Evolutionary conservation across 2,797 vertebrate species (phyloP), one percentile per base, ranked within the genome.

Genomic region (Percopsis omiscomaycus): DNA sequence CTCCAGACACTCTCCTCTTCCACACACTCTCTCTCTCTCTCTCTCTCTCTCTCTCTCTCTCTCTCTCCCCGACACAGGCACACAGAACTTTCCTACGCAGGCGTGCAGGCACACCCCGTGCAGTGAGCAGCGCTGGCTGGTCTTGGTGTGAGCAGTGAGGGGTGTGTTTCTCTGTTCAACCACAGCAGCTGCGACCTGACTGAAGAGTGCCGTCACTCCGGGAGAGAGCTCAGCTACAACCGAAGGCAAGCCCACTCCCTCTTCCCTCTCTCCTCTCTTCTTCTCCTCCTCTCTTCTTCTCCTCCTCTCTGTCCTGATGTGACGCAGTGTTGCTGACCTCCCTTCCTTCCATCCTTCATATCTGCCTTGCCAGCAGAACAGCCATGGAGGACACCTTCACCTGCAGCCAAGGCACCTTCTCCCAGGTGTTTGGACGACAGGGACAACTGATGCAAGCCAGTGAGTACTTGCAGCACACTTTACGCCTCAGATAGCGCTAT

Each of bases 361-460:
- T 76, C 69, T 8, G 64, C 47, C 30, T 66, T 64, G 74, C 56
- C 63, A 59, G 77, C 57, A 72, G 84, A 75, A 77, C 74, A 78
- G 78, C 81, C 79, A 94, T 94, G 93, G 91, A 93, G 84, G 89
- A 91, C 83, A 90, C 89, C 15, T 87, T 93, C 80, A 93, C 91
- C 89, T 93, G 91, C 91, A 90, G 90, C 80, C 88, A 90, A 16
- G 83, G 88, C 84, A 92, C 92, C 81, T 94, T 93, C 72, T 92
- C 92, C 74, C 93, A 93, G 90, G 93, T 94, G 82, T 94, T 94
- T 15, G 93, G 93, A 77, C 91, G 88, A 37, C 93, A 93, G 88
- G 93, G 92, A 56, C 93, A 92, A 83, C 89, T 94, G 68, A 93
- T 94, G 93, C 90, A 92, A 82, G 90, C 93, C 77, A 93, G 93